Conservation (phyloP, 2,797 vertebrate genomes). For the Microhierax caerulescens region DNA sequence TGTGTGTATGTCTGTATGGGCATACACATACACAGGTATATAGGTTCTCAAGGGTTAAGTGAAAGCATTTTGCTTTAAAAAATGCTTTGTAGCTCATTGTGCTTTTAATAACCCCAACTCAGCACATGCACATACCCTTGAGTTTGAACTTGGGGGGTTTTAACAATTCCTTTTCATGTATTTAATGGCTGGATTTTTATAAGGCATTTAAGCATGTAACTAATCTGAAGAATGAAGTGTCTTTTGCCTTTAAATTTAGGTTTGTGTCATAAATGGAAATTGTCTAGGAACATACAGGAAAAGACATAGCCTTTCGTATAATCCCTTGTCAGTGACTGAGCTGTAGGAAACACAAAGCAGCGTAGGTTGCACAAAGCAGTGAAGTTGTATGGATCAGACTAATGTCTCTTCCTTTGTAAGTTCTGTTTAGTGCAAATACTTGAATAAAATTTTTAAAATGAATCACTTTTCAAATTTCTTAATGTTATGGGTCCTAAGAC, state of each 20-base stretch:
- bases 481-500: constrained; percentile 38
- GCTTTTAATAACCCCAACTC: background rate
- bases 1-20: background rate
- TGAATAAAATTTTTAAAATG: constrained; percentile 42
- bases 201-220: background rate
- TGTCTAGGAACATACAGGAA: background rate
- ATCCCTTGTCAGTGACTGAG: background rate
- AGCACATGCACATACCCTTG: background rate
- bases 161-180: background rate
- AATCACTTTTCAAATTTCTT: constrained; percentile 51
- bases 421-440: constrained; percentile 47
- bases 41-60: background rate
- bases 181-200: background rate
- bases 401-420: constrained; percentile 12
- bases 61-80: constrained; percentile 23
- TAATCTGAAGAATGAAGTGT: background rate
- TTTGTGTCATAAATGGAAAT: background rate
- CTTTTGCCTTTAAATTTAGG: background rate
- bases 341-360: background rate
- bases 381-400: background rate
- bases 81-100: background rate
- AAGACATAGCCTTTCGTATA: background rate
- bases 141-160: background rate
- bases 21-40: background rate
- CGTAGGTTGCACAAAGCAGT: background rate